Evolutionary conservation across 2,888 invertebrate genomes (phyloP), one percentile per base, ranked within the genome.

Genomic region (Mamestra brassicae): DNA sequence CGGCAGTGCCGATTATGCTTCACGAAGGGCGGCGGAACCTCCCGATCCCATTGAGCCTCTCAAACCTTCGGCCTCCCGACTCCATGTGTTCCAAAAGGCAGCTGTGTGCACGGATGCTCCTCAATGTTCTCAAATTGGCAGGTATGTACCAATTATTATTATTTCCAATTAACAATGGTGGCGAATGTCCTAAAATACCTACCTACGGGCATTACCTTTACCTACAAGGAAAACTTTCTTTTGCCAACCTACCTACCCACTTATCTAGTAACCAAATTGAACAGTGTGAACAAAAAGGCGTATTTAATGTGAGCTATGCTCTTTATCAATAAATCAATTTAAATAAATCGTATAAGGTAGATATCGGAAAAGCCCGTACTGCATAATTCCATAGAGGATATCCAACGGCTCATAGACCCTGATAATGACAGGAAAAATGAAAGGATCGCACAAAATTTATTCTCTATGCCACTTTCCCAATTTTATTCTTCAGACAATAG

Each of bases 31-130:
- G 71, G 78, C 95, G 3, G 93, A 95, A 65, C 98, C 98, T 0
- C 97, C 98, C 0, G 98, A 98, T 93, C 98, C 98, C 0, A 97
- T 97, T 77, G 93, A 94, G 57, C 95, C 97, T 0, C 95, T 97
- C 55, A 97, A 97, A 26, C 97, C 98, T 0, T 98, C 98, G 0
- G 93, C 96, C 26, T 98, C 98, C 5, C 92, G 92, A 61, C 94
- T 98, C n/a, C 97, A 97, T 84, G 93, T 92, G 1, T 98, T 98
- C 92, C 96, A 97, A 76, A 97, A 95, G 64, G 98, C 97, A 0
- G 98, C 98, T 0, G 98, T 99, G 34, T 98, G 98, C 90, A 97
- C 98, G 0, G 99, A 99, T 91, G 97, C 97, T 6, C 96, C 97
- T 5, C 97, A 97, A 7, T 99, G 98, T 93, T 98, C 98, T 4